Base-by-base conservation (phyloP, 35 echinoderm and acorn worm genomes). In the Eucidaris tribuloides region DNA sequence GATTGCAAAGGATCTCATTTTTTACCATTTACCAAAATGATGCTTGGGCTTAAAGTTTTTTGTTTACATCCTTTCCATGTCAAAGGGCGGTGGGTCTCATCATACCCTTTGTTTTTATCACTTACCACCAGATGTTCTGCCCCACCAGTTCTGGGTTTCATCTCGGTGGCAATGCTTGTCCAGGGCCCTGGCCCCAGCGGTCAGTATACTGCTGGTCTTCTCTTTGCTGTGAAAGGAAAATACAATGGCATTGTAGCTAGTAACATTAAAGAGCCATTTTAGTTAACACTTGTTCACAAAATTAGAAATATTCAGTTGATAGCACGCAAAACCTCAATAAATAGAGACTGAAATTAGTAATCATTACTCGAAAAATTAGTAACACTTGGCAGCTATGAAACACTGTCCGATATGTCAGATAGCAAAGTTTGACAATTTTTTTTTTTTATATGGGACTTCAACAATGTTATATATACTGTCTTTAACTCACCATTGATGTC, bases 131-230 rank as follows among this genome's bases (percentile, higher is more conserved):
- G 40, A 59, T 42, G 71, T 33, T 59, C 22, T 77, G 11, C 70
- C 84, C 84, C 84, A 86, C 84, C 84, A 86, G 58, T 55, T 59
- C 38, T 46, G 19, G 1, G 84, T 57, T 40, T 86, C 39, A 59
- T 86, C 84, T 78, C 84, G 41, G 43, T 86, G 84, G 42, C 84
- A 86, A 62, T 86, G 84, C 44, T 86, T 86, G 6, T 46, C 45
- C 40, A 86, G 65, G 14, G 84, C 84, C 68, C 84, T 86, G 46
- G 84, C 84, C 56, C 84, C 84, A 60, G 78, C 84, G 23, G 84
- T 77, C 23, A 86, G 52, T 38, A 57, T 17, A 62, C 84, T 85
- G 25, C 35, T 57, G 35, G 42, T 24, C 27, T 66, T 85, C 11
- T 2, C 22, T 15, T 15, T 17, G 37, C 7, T 17, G 0, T 27